phyloP scores from a whole-genome alignment of 2,797 vertebrate genomes.

The Cheracebus regulus region DNA sequence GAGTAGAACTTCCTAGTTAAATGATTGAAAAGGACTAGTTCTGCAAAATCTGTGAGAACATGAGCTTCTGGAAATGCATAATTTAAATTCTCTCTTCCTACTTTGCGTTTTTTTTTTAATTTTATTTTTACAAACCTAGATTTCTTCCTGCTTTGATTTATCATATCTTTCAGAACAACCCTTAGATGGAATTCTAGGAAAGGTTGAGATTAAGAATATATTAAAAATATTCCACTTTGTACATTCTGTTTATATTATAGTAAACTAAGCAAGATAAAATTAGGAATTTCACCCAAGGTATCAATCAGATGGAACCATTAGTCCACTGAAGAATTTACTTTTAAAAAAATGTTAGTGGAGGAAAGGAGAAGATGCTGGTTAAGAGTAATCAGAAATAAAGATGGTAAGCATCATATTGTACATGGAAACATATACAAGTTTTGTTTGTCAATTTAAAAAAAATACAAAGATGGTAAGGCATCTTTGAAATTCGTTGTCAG shows the following conservation, averaged over 20 bases:
- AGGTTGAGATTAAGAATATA: neutral
- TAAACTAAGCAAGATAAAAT: neutral
- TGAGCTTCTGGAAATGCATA: neutral
- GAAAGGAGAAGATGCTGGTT: neutral
- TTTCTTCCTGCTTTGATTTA: neutral
- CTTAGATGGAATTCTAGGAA: neutral
- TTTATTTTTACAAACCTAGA: neutral
- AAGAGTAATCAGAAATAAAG: neutral
- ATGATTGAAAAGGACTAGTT: neutral
- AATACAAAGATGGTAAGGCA: neutral
- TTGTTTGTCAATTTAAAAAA: neutral
- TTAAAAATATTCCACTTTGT: neutral
- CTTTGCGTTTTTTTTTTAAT: neutral
- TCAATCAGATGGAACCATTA: neutral
- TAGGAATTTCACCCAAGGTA: neutral
- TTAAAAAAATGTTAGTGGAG: neutral
- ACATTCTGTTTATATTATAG: neutral
- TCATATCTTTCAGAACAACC: neutral
- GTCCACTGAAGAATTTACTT: slow-evolving; percentile 9
- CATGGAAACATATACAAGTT: neutral
- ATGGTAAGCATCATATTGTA: neutral
- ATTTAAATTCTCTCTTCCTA: neutral
- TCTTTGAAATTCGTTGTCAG: neutral
- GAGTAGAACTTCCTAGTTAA: neutral
- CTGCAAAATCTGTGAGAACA: neutral